Evolutionary conservation across 1,140 invertebrate genomes (phyloP).

Genomic region (Patella vulgata): DNA sequence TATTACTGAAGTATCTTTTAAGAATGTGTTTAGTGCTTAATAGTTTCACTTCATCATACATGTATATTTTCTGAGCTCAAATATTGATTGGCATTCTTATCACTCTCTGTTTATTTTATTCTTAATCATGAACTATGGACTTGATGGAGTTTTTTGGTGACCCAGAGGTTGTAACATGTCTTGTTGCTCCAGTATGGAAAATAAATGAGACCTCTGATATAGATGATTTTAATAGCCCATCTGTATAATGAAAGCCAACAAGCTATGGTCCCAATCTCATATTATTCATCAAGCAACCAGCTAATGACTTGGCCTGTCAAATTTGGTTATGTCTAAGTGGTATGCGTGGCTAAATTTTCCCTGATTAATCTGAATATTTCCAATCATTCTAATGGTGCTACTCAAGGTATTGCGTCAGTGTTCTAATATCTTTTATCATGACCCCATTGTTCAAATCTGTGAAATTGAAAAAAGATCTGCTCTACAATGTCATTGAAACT

Average conservation of each 20-base stretch:
- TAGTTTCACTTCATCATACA: too few species aligned
- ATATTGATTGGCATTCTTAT: too few species aligned
- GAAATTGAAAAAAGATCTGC: too few species aligned
- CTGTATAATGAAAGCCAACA: slow-evolving; percentile 39
- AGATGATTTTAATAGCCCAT: slow-evolving; percentile 46
- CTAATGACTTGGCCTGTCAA: slow-evolving; percentile 43
- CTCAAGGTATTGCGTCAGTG: slow-evolving; percentile 31
- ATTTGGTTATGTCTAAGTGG: slow-evolving; percentile 35
- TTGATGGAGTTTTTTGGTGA: background rate
- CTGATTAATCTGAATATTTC: slow-evolving; percentile 42
- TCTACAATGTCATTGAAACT: too few species aligned
- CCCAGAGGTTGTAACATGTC: too few species aligned
- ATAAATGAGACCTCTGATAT: slow-evolving; percentile 24
- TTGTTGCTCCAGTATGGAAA: too few species aligned
- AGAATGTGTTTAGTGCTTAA: too few species aligned
- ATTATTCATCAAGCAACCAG: slow-evolving; percentile 37
- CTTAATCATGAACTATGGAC: slow-evolving; percentile 1
- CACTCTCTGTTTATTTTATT: background rate
- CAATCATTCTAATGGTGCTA: slow-evolving; percentile 39
- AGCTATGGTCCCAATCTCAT: slow-evolving; percentile 22
- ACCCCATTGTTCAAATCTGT: too few species aligned
- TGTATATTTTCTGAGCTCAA: too few species aligned
- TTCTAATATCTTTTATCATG: slow-evolving; percentile 4
- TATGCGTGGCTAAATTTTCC: slow-evolving; percentile 35
- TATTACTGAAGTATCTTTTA: too few species aligned